Conservation (phyloP, 2,888 invertebrate genomes). For the Synergus gifuensis region DNA sequence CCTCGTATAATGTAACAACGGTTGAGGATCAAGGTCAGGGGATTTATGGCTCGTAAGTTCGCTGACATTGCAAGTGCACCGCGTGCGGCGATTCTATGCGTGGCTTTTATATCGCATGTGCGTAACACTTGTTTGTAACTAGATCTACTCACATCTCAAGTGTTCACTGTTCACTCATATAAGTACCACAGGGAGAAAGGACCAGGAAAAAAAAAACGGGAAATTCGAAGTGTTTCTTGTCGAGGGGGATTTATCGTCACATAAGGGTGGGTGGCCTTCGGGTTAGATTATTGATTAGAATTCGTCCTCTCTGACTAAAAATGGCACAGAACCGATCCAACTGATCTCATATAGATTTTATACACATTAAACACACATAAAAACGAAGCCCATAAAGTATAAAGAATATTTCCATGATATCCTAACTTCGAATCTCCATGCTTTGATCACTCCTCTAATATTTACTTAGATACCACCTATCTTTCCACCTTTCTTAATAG, state of each 20-base stretch:
- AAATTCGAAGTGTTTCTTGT: slow-evolving; percentile 35
- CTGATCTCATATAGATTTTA: neutral
- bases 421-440: neutral
- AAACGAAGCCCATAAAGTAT: neutral
- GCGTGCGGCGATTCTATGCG: slow-evolving; percentile 26
- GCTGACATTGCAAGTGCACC: slow-evolving; percentile 51
- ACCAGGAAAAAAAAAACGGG: slow-evolving; percentile 39
- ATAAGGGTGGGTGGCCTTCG: slow-evolving; percentile 17
- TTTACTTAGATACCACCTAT: neutral
- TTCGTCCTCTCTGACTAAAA: slow-evolving; percentile 51
- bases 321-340: slow-evolving; percentile 38
- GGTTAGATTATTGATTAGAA: slow-evolving; percentile 64
- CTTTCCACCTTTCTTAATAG: neutral
- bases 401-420: neutral
- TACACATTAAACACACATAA: neutral
- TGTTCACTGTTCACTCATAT: neutral
- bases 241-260: slow-evolving; percentile 23
- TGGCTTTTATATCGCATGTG: slow-evolving; percentile 28
- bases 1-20: neutral
- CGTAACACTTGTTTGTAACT: neutral
- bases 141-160: neutral
- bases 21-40: slow-evolving; percentile 58
- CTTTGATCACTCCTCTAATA: neutral
- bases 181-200: neutral
- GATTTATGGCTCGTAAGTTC: slow-evolving; percentile 52